phyloP scores from a whole-genome alignment of 1,140 invertebrate genomes.

The Drosophila carrolli region DNA sequence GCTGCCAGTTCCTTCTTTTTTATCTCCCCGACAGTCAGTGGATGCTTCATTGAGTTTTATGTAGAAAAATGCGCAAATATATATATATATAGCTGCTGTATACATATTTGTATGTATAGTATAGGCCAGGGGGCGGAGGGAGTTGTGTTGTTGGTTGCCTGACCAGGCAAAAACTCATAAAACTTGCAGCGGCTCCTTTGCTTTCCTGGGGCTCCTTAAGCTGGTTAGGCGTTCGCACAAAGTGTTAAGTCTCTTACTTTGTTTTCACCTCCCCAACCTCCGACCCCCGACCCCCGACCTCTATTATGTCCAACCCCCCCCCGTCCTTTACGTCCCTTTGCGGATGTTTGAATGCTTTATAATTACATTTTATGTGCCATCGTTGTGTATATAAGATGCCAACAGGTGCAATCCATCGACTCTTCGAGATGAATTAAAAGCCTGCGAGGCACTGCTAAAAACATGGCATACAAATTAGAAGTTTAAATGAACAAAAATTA shows the following conservation, averaged over 20 bases:
- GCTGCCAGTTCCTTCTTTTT: slow-evolving; percentile 51
- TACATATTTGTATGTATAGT: slow-evolving; percentile 1
- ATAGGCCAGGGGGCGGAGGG: slow-evolving; percentile 1
- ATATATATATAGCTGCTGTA: not conserved
- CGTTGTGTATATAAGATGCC: slow-evolving; percentile 42
- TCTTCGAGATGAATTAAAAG: slow-evolving; percentile 20
- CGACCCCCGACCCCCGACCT: not conserved
- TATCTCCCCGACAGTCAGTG: slow-evolving; percentile 66
- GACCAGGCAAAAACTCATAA: slow-evolving; percentile 61
- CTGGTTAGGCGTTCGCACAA: slow-evolving; percentile 72
- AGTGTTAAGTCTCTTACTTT: slow-evolving; percentile 72
- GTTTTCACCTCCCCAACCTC: slow-evolving; percentile 16
- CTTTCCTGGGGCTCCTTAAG: slow-evolving; percentile 62
- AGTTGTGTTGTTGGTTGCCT: not conserved
- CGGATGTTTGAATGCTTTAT: slow-evolving; percentile 73
- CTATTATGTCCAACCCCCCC: not conserved
- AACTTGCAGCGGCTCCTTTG: slow-evolving; percentile 48
- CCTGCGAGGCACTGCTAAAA: not conserved
- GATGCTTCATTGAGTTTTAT: slow-evolving; percentile 79
- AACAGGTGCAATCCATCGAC: slow-evolving; percentile 60
- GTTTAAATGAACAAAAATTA: too few species aligned
- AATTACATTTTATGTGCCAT: slow-evolving; percentile 75
- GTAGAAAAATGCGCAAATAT: slow-evolving; percentile 59
- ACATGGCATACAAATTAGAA: too few species aligned
- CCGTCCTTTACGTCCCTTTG: slow-evolving; percentile 7